Conservation (phyloP, 2,797 vertebrate species). For the Sylvia borin region DNA sequence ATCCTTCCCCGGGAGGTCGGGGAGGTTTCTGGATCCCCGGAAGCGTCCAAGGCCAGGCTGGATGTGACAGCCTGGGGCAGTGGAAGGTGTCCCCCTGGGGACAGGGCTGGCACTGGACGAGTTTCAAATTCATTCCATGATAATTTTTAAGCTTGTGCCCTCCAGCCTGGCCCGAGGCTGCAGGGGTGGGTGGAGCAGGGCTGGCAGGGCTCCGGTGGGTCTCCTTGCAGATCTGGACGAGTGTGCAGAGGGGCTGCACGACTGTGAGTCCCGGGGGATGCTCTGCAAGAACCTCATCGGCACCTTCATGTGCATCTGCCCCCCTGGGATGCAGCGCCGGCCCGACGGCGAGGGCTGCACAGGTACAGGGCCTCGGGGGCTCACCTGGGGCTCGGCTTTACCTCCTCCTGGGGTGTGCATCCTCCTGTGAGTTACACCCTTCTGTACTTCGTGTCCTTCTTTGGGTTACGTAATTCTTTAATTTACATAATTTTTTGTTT, state of each 20-base stretch:
- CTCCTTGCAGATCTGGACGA: conserved; percentile 87
- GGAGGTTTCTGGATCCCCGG: background rate
- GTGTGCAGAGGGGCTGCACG: conserved; percentile 86
- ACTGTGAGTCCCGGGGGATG: conserved; percentile 90
- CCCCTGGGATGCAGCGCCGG: conserved; percentile 85
- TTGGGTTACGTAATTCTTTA: background rate
- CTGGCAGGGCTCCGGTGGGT: background rate
- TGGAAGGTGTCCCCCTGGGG: background rate
- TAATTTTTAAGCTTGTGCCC: accelerated
- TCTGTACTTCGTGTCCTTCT: background rate
- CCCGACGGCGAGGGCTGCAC: conserved; percentile 90
- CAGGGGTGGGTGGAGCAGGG: background rate
- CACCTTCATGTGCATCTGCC: conserved; percentile 92
- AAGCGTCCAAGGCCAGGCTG: background rate
- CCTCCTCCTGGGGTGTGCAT: no score
- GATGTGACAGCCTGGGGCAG: accelerated
- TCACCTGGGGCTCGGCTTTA: no score
- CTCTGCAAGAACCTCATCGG: conserved; percentile 94
- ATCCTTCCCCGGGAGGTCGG: background rate
- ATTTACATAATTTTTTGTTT: background rate
- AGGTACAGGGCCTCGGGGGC: conserved; percentile 75
- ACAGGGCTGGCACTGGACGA: background rate
- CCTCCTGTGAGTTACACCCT: background rate
- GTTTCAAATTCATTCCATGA: accelerated
- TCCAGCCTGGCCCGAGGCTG: background rate